Evolutionary conservation across 2,113 vertebrate species (phyloP).

Genomic region (Ellobius talpinus): DNA sequence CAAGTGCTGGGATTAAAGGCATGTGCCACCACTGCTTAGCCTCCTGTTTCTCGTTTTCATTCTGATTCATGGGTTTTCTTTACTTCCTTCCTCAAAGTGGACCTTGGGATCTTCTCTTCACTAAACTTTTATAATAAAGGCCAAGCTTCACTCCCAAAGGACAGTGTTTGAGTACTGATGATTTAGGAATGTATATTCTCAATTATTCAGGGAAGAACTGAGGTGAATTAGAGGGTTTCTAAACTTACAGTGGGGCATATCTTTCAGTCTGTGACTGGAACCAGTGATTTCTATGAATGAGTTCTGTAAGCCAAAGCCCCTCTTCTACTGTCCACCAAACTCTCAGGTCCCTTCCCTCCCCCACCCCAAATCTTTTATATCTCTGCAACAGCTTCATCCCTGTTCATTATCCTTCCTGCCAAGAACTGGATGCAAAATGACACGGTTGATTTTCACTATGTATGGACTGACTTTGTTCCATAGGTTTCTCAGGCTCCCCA

Average conservation of each 20-base stretch:
- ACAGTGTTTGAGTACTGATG: background rate
- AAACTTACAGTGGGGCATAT: background rate
- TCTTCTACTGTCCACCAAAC: background rate
- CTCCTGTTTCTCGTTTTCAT: background rate
- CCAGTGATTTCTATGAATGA: background rate
- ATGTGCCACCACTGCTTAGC: background rate
- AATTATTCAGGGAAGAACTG: conserved; percentile 20
- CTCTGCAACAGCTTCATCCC: background rate
- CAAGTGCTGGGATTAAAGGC: background rate
- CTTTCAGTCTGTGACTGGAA: background rate
- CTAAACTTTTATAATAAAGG: background rate
- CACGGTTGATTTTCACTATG: background rate
- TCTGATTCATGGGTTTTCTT: background rate
- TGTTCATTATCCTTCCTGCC: background rate
- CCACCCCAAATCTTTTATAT: background rate
- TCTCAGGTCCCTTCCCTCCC: background rate
- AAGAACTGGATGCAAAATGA: background rate
- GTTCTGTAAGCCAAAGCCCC: background rate
- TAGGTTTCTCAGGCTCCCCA: background rate
- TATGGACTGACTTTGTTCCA: background rate
- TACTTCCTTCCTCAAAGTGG: conserved; percentile 37
- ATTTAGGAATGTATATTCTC: background rate
- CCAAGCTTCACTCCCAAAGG: conserved; percentile 1
- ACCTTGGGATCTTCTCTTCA: background rate
- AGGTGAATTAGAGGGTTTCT: background rate